phyloP scores from a whole-genome alignment of 2,888 invertebrate species.

The Ellobium chinense region DNA sequence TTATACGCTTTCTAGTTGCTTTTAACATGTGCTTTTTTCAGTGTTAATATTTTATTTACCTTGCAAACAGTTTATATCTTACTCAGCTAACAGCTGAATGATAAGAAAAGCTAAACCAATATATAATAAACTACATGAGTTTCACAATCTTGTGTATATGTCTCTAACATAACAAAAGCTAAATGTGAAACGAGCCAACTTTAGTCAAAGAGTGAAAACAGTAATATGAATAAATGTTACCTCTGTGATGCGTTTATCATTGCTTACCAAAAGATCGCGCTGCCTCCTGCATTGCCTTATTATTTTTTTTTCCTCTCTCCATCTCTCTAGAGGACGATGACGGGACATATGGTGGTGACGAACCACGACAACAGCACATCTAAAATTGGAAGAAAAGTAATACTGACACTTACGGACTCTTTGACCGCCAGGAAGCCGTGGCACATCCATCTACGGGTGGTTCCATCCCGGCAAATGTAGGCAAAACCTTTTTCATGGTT shows the following conservation, averaged over 20 bases:
- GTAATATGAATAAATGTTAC: too few species aligned
- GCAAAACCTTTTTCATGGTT: constrained; percentile 99
- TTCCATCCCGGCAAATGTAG: constrained; percentile 99
- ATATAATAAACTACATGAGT: too few species aligned
- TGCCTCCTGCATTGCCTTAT: background rate
- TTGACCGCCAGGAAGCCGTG: constrained; percentile 98
- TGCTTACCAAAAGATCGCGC: constrained; percentile 3
- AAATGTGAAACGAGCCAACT: too few species aligned
- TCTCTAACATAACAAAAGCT: too few species aligned
- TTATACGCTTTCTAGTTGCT: too few species aligned
- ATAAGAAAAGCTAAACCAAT: too few species aligned
- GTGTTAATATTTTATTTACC: too few species aligned
- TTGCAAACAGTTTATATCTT: too few species aligned
- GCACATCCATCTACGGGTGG: constrained; percentile 99
- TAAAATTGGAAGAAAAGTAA: constrained; percentile 44
- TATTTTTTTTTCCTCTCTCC: background rate
- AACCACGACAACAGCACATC: background rate
- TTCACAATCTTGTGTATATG: too few species aligned
- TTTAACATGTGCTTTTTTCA: too few species aligned
- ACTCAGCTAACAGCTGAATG: too few species aligned
- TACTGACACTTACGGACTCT: constrained; percentile 86
- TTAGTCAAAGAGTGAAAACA: too few species aligned
- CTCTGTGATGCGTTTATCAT: background rate
- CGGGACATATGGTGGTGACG: background rate
- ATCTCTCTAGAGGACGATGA: background rate